These are phyloP conservation scores for Scolopax rusticola DNA, from an alignment of 2,797 vertebrate species.

Conservation along the genomic window DNA sequence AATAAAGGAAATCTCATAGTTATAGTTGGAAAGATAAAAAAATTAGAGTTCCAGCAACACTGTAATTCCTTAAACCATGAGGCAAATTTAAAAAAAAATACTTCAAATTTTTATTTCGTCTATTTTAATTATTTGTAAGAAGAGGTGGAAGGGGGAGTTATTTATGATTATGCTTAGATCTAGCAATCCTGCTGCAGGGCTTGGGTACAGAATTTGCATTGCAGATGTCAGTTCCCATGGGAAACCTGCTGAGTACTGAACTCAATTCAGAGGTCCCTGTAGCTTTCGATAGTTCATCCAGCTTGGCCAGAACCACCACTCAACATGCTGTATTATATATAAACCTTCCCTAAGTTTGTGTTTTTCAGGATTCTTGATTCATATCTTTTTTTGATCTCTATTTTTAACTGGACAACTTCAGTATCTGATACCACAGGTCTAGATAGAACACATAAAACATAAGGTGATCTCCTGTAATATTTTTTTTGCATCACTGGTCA, in stretches of 20 bases:
- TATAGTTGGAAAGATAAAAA: background rate
- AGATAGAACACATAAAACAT: background rate
- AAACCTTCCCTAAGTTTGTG: background rate
- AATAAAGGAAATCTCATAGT: background rate
- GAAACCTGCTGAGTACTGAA: constrained; percentile 40
- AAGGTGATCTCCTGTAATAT: fast-evolving
- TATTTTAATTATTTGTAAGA: constrained; percentile 2
- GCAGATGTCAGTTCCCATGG: constrained; percentile 29
- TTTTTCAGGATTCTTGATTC: background rate
- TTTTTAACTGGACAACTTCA: background rate
- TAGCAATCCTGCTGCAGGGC: background rate
- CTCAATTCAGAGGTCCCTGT: background rate
- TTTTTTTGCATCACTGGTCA: background rate
- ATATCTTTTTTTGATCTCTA: background rate
- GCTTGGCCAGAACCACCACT: background rate
- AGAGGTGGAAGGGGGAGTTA: background rate
- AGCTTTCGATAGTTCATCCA: background rate
- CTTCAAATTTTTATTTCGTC: background rate
- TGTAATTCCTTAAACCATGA: background rate
- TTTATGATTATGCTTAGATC: background rate
- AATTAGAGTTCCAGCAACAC: background rate
- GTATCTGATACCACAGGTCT: background rate
- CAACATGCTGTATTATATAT: background rate
- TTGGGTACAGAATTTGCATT: constrained; percentile 38
- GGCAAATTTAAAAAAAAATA: background rate